These are phyloP conservation scores for Sinopyrophorus schimmeli DNA, from an alignment of 2,888 invertebrate species.

Conservation along the genomic window DNA sequence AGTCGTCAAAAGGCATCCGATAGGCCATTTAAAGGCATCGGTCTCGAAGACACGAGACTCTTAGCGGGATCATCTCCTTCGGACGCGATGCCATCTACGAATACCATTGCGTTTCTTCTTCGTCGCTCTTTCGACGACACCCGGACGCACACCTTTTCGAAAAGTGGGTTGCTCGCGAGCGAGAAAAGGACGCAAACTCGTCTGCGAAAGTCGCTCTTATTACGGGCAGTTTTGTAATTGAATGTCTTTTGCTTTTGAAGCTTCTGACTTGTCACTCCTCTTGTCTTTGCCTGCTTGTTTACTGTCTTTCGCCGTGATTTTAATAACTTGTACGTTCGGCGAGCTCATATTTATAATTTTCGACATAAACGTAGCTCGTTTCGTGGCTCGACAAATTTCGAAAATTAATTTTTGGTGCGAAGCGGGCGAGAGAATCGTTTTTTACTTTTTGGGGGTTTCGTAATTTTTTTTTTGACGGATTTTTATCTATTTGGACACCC, in stretches of 20 bases:
- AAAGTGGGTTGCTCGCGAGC: conserved; percentile 9
- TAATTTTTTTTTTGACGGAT: too few species aligned
- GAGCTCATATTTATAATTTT: conserved; percentile 37
- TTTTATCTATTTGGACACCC: too few species aligned
- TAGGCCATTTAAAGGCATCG: conserved; percentile 26
- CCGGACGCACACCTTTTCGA: conserved; percentile 17
- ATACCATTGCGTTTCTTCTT: conserved; percentile 12
- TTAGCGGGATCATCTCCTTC: conserved; percentile 21
- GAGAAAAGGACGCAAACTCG: conserved; percentile 24
- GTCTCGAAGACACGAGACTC: conserved; percentile 16
- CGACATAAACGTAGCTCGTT: conserved; percentile 13
- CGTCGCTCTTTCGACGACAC: conserved; percentile 18
- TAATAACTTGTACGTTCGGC: conserved; percentile 39
- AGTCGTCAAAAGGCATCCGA: conserved; percentile 27
- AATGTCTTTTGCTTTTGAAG: conserved; percentile 41
- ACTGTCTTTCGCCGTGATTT: conserved; percentile 43
- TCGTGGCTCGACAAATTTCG: too few species aligned
- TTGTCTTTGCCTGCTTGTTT: conserved; percentile 42
- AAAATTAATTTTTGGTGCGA: too few species aligned
- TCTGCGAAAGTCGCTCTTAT: conserved; percentile 35
- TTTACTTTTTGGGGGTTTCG: too few species aligned
- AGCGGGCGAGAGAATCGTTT: too few species aligned
- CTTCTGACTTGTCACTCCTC: conserved; percentile 44
- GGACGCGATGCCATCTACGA: conserved; percentile 22
- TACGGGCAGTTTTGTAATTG: conserved; percentile 45